These are phyloP conservation scores for Toxotes chatareus DNA, from an alignment of 2,113 vertebrate species.

Conservation along the genomic window DNA sequence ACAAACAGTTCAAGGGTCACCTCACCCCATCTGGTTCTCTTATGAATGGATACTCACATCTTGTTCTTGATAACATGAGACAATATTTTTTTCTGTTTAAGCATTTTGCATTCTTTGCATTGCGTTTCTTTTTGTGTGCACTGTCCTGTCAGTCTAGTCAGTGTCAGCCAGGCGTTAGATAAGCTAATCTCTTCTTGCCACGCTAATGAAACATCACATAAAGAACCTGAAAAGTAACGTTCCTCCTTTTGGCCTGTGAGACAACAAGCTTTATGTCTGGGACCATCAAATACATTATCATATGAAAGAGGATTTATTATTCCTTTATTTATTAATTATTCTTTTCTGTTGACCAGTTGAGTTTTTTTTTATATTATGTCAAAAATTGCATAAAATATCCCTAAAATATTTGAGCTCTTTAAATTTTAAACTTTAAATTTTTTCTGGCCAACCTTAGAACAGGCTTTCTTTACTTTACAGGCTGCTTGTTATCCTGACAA, in stretches of 20 bases:
- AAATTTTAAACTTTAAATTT: not conserved
- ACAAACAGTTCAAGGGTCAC: slow-evolving; percentile 30
- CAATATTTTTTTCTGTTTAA: slow-evolving; percentile 6
- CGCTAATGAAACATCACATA: slow-evolving; percentile 15
- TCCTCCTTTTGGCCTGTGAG: slow-evolving; percentile 25
- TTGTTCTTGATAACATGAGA: slow-evolving; percentile 4
- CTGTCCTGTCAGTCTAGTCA: slow-evolving; percentile 29
- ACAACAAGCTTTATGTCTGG: not conserved
- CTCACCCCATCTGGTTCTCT: slow-evolving; percentile 17
- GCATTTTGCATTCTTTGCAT: slow-evolving; percentile 16
- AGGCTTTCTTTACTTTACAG: slow-evolving; percentile 1
- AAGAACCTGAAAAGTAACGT: slow-evolving; percentile 60
- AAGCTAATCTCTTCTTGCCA: slow-evolving; percentile 39
- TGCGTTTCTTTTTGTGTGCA: slow-evolving; percentile 15
- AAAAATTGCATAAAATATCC: not conserved
- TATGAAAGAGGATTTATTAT: not conserved
- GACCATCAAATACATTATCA: not conserved
- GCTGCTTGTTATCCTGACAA: not conserved
- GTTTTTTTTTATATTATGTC: not conserved
- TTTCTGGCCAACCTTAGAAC: not conserved
- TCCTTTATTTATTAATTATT: not conserved
- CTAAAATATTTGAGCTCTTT: not conserved
- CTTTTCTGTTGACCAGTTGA: not conserved
- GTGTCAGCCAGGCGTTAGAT: slow-evolving; percentile 39
- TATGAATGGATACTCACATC: not conserved